Evolutionary conservation across 1,140 invertebrate species (phyloP).

Genomic region (Drosophila pseudoobscura): DNA sequence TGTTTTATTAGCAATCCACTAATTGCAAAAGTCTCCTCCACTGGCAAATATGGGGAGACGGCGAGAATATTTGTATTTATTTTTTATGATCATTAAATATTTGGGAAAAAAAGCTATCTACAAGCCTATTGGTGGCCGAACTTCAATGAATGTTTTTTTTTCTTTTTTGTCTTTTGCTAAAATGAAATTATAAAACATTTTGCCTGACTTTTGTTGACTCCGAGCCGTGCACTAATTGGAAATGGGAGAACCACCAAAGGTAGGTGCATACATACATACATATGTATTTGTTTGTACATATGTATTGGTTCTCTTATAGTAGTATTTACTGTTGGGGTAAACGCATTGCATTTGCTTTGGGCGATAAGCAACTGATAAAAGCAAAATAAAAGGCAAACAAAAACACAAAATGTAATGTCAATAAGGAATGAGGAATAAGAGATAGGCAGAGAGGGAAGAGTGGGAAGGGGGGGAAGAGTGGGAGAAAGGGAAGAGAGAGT

Average conservation of each 20-base stretch:
- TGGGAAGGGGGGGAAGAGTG: not conserved
- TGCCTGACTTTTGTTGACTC: constrained; percentile 40
- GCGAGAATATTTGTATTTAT: constrained; percentile 25
- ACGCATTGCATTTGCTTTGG: constrained; percentile 53
- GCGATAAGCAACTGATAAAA: constrained; percentile 71
- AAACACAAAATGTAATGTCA: constrained; percentile 23
- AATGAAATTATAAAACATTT: constrained; percentile 52
- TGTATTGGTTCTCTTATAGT: not conserved
- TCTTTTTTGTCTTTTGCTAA: constrained; percentile 20
- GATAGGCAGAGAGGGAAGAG: not conserved
- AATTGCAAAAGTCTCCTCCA: constrained; percentile 63
- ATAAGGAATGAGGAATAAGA: constrained; percentile 4
- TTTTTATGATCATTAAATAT: constrained; percentile 69
- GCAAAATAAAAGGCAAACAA: constrained; percentile 11
- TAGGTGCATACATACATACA: not conserved
- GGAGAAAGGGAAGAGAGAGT: constrained; percentile 10
- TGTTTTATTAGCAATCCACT: constrained; percentile 53
- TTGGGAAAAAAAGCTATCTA: constrained; percentile 42
- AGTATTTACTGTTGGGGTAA: constrained; percentile 46
- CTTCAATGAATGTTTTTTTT: not conserved
- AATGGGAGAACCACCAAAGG: constrained; percentile 30
- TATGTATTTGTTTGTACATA: no score
- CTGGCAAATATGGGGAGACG: constrained; percentile 9
- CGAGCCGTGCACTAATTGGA: constrained; percentile 62
- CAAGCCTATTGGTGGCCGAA: not conserved